Conservation (phyloP, 2,113 vertebrate species). For the Alaudala cheleensis region DNA sequence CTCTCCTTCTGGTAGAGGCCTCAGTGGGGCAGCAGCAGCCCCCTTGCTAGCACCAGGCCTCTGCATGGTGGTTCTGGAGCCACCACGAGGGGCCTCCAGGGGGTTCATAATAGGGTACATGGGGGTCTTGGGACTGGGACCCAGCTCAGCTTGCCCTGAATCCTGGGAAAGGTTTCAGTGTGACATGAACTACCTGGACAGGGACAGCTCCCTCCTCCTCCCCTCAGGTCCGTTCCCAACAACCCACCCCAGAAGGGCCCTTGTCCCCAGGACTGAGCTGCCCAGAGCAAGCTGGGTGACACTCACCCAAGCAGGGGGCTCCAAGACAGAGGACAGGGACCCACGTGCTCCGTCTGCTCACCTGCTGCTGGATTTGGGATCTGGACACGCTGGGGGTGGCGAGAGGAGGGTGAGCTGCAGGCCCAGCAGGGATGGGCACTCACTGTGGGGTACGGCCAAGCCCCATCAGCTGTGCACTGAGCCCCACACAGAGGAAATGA, state of each 20-base stretch:
- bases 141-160: neutral
- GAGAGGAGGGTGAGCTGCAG: neutral
- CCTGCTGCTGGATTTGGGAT: neutral
- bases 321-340: rapidly evolving
- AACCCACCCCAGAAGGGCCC: rapidly evolving
- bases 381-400: rapidly evolving
- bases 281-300: rapidly evolving
- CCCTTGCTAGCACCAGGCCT: neutral
- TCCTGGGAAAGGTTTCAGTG: neutral
- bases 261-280: neutral
- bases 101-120: neutral
- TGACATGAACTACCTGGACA: rapidly evolving
- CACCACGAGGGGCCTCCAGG: rapidly evolving
- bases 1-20: neutral
- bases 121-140: neutral
- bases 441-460: rapidly evolving
- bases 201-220: neutral
- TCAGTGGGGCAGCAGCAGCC: neutral
- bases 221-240: neutral
- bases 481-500: slow-evolving; percentile 11
- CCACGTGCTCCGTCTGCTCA: neutral
- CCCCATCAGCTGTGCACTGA: neutral
- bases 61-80: neutral
- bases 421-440: rapidly evolving
- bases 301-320: neutral